A percentile compares a stretch with the other conserved stretches of the same genome.
phyloP scores from a whole-genome alignment of 1,140 invertebrate genomes.

The Thaumatotibia leucotreta region DNA sequence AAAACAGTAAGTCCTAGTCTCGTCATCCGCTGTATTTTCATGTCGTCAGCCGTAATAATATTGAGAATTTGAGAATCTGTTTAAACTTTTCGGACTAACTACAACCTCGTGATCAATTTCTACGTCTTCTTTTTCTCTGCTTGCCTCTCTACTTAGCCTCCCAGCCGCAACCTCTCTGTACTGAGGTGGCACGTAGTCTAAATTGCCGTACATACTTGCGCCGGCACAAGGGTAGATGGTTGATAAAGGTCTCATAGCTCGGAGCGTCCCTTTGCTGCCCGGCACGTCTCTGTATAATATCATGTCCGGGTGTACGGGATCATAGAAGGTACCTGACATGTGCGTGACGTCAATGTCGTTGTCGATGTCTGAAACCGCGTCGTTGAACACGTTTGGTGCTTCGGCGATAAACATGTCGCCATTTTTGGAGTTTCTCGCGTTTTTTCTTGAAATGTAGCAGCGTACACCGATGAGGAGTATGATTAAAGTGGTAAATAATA shows the following conservation, averaged over 20 bases:
- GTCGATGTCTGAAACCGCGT: conserved; percentile 70
- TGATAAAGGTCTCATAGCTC: conserved; percentile 65
- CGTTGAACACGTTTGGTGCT: conserved; percentile 68
- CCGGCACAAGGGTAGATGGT: conserved; percentile 64
- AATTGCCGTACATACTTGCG: conserved; percentile 68
- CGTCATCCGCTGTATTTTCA: conserved; percentile 39
- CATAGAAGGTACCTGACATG: conserved; percentile 70
- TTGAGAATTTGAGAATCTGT: conserved; percentile 60
- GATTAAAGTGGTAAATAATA: conserved; percentile 43
- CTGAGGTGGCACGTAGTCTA: conserved; percentile 56
- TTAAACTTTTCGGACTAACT: conserved; percentile 68
- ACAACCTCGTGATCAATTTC: conserved; percentile 36
- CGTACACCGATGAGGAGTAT: conserved; percentile 37
- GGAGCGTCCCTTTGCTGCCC: conserved; percentile 46
- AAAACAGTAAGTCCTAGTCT: conserved; percentile 64
- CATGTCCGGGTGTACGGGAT: conserved; percentile 71
- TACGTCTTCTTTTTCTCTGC: conserved; percentile 39
- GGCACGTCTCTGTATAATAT: conserved; percentile 63
- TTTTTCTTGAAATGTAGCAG: conserved; percentile 46
- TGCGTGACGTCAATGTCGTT: conserved; percentile 70
- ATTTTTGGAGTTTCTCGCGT: conserved; percentile 52
- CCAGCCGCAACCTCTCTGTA: conserved; percentile 42
- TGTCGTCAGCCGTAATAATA: conserved; percentile 71
- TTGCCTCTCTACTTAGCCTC: conserved; percentile 42
- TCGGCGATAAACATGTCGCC: conserved; percentile 74